Evolutionary conservation across 1,140 invertebrate genomes (phyloP), one percentile per base, ranked within the genome.

Genomic region (Chrysoperla carnea): DNA sequence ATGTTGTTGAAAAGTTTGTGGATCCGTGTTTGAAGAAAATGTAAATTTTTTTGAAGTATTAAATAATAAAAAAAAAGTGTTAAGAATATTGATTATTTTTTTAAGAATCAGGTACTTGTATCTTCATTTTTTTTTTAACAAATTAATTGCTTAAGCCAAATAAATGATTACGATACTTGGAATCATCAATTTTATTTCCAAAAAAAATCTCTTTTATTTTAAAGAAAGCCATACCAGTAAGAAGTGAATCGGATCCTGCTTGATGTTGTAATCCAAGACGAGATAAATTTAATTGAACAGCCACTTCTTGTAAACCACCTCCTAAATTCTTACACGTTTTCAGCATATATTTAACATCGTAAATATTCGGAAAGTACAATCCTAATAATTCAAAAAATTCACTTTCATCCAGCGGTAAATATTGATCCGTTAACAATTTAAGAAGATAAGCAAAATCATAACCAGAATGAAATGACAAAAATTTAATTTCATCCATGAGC

Each of bases 381-480:
- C 82, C 78, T 36, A 97, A 67, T 42, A 89, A 70, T 53, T 94
- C 86, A 61, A 97, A 96, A 59, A 98, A 99, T 56, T 94, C 88
- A 50, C 76, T 78, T 61, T 96, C 93, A 56, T 94, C 89, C 48
- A 80, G 72, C 27, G 92, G 92, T 46, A 97, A 66, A 62, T 87
- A 82, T 57, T 83, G 78, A 63, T 91, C 84, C 1, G 88, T 91
- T 29, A 96, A 68, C n/a, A 97, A 66, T 67, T 95, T 96, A 8
- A 98, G 61, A 43, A 99, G 67, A 63, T 98, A 99, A n/a, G 94
- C 94, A 69, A 98, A 99, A 67, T 98, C 94, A 61, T 97, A 98
- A 43, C 92, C 92, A 51, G 81, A 79, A 68, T 98, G 94, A 69
- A 98, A 98, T 46, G 92, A 94, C 17, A 98, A 66, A 91, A 92